These are phyloP conservation scores for Poeciliopsis presidionis DNA, from an alignment of 2,797 vertebrate genomes.

Conservation along the genomic window DNA sequence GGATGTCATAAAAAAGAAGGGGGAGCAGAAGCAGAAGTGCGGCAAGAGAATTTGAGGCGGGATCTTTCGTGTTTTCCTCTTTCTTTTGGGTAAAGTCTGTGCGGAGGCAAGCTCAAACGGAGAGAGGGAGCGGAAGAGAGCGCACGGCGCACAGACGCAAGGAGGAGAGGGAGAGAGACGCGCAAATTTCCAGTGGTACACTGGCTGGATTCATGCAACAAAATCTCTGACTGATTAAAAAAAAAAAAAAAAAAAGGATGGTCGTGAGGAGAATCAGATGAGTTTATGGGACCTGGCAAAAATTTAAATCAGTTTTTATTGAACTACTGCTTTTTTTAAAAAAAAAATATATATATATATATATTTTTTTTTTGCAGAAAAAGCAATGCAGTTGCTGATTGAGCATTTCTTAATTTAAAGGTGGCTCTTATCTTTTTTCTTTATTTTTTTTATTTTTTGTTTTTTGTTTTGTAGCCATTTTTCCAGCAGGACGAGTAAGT, in stretches of 20 bases:
- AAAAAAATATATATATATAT: too few species aligned
- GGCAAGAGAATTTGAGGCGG: slow-evolving; percentile 77
- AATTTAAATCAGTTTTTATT: slow-evolving; percentile 20
- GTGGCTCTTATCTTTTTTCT: slow-evolving; percentile 26
- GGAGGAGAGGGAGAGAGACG: slow-evolving; percentile 55
- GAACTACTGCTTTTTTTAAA: slow-evolving; percentile 6
- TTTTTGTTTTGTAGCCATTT: slow-evolving; percentile 20
- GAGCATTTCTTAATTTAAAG: slow-evolving; percentile 46
- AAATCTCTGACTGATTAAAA: slow-evolving; percentile 50
- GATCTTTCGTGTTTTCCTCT: slow-evolving; percentile 59
- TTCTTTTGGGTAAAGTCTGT: slow-evolving; percentile 76
- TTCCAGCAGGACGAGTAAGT: slow-evolving; percentile 38
- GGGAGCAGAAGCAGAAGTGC: slow-evolving; percentile 76
- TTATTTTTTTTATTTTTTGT: too few species aligned
- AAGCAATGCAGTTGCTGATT: slow-evolving; percentile 60
- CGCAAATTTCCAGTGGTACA: slow-evolving; percentile 53
- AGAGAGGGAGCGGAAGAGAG: slow-evolving; percentile 63
- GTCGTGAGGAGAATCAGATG: slow-evolving; percentile 28
- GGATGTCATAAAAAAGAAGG: slow-evolving; percentile 64
- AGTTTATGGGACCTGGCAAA: slow-evolving; percentile 35
- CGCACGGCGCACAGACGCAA: slow-evolving; percentile 62
- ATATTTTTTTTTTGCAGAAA: slow-evolving; percentile 10
- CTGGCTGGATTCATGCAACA: slow-evolving; percentile 58
- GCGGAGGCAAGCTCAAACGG: slow-evolving; percentile 74
- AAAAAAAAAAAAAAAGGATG: slow-evolving; percentile 24